Evolutionary conservation across 2,797 vertebrate species (phyloP).

Genomic region (Pelochelys cantorii): DNA sequence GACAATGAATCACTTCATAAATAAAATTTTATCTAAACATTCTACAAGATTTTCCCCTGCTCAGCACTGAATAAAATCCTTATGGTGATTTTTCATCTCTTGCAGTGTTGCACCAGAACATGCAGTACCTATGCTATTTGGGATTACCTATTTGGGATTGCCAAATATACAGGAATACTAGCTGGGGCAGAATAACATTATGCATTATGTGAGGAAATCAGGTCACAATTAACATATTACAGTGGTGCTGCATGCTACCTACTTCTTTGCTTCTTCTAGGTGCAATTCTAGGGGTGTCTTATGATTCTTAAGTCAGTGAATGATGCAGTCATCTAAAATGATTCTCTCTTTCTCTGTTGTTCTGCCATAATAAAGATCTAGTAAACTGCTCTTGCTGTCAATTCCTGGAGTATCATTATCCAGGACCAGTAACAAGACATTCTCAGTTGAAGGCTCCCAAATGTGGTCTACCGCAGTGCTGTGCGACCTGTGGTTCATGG

Average conservation of each 20-base stretch:
- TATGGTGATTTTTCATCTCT: not conserved
- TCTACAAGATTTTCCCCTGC: not conserved
- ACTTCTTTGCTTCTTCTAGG: not conserved
- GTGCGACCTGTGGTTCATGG: no score
- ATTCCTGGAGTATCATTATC: not conserved
- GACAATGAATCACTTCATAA: not conserved
- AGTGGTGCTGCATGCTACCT: not conserved
- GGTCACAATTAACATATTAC: not conserved
- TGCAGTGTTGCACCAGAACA: not conserved
- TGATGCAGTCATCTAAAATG: not conserved
- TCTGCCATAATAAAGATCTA: not conserved
- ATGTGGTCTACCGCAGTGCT: not conserved
- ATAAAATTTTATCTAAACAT: not conserved
- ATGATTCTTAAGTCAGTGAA: not conserved
- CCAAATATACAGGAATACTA: not conserved
- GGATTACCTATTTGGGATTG: not conserved
- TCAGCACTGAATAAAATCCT: conserved; percentile 18
- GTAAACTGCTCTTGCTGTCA: not conserved
- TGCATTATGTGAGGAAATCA: not conserved
- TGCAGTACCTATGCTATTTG: not conserved
- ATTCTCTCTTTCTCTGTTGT: accelerated
- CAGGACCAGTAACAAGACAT: not conserved
- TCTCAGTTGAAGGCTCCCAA: not conserved
- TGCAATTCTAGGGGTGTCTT: not conserved
- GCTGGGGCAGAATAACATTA: not conserved